These are phyloP conservation scores for Stenodera caucasica DNA, from an alignment of 2,888 invertebrate species.

Conservation along the genomic window DNA sequence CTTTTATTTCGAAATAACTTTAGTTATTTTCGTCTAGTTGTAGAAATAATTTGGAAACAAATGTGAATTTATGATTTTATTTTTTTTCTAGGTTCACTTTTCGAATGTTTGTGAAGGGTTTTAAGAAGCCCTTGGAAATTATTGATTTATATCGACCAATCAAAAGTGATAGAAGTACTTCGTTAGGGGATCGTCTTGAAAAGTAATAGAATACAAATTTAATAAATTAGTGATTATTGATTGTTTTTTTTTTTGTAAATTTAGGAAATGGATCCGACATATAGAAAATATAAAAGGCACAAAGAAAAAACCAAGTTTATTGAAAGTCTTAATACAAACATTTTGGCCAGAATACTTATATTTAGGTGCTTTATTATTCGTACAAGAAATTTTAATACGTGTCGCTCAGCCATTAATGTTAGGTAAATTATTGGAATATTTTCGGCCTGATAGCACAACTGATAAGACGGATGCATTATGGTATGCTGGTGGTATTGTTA, in stretches of 20 bases:
- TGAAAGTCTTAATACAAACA: constrained; percentile 65
- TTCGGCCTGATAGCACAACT: constrained; percentile 59
- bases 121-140: constrained; percentile 69
- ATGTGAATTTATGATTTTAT: not conserved
- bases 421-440: constrained; percentile 65
- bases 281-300: constrained; percentile 60
- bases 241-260: constrained; percentile 33
- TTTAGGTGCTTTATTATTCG: constrained; percentile 63
- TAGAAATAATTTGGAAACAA: too few species aligned
- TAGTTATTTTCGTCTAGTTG: too few species aligned
- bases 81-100: constrained; percentile 69
- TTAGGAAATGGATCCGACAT: constrained; percentile 69
- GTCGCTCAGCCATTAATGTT: constrained; percentile 67
- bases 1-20: too few species aligned
- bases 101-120: constrained; percentile 74
- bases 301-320: constrained; percentile 64
- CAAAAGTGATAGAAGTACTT: constrained; percentile 66
- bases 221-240: not conserved
- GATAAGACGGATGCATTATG: constrained; percentile 62
- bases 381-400: constrained; percentile 59
- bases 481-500: constrained; percentile 61
- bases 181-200: constrained; percentile 70
- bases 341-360: constrained; percentile 66
- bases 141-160: constrained; percentile 74
- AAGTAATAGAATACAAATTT: constrained; percentile 50